Evolutionary conservation across 2,113 vertebrate genomes (phyloP).

Genomic region (Lanius collurio): DNA sequence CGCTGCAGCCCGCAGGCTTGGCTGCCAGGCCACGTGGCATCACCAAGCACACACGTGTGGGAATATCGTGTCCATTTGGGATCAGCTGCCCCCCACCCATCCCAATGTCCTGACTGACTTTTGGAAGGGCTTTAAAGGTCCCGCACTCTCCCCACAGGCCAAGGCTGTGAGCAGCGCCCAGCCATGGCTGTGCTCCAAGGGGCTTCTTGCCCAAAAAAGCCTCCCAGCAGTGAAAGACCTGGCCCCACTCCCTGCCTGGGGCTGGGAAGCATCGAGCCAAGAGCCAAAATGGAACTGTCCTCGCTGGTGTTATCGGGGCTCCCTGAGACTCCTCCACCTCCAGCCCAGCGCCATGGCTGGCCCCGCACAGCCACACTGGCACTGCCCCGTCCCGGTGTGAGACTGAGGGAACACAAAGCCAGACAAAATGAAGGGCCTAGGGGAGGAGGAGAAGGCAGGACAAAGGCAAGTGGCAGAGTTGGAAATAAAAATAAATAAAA

Average conservation of each 20-base stretch:
- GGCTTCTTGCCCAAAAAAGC: background rate
- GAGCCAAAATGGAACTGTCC: background rate
- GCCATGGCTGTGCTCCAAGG: accelerated
- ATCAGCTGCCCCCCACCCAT: background rate
- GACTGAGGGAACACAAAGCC: background rate
- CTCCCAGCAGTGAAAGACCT: accelerated
- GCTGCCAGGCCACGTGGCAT: background rate
- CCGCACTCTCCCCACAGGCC: accelerated
- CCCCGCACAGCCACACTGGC: accelerated
- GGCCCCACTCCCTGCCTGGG: background rate
- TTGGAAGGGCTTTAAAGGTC: background rate
- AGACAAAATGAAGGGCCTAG: background rate
- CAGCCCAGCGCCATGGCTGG: background rate
- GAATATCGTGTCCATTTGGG: background rate
- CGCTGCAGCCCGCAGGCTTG: background rate
- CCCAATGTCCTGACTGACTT: background rate
- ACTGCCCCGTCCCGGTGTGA: background rate
- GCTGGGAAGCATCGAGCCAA: background rate
- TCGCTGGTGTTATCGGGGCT: accelerated
- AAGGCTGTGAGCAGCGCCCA: accelerated
- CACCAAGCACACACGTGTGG: background rate
- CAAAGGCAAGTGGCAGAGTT: background rate
- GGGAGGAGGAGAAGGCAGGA: background rate
- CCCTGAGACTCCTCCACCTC: background rate
- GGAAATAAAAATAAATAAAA: background rate